Percentiles rank a stretch among this genome's conserved stretches.
Evolutionary conservation across 2,113 vertebrate genomes (phyloP).

Genomic region (Haemorhous mexicanus): DNA sequence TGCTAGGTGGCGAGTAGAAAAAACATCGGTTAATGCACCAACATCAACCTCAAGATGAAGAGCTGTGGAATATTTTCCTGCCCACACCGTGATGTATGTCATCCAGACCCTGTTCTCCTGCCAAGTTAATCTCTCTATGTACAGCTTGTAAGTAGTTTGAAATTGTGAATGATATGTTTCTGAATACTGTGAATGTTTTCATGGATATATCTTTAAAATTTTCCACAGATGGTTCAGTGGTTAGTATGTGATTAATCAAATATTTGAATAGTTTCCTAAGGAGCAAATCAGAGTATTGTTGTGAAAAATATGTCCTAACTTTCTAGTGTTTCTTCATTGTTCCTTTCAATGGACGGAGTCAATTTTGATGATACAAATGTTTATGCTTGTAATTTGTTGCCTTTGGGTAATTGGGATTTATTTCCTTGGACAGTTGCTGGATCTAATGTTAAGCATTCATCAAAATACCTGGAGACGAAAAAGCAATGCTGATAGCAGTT

Average conservation of each 20-base stretch:
- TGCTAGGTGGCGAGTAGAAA: neutral
- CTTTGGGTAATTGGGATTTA: neutral
- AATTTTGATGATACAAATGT: neutral
- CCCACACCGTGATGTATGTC: neutral
- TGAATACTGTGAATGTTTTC: neutral
- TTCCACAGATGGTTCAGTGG: neutral
- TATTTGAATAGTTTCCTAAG: neutral
- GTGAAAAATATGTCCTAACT: neutral
- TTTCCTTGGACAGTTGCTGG: neutral
- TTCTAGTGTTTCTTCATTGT: neutral
- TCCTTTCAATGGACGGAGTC: neutral
- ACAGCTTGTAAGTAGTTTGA: neutral
- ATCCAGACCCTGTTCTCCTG: neutral
- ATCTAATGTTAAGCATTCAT: neutral
- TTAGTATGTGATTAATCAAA: neutral
- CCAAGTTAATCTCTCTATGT: neutral
- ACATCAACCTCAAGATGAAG: neutral
- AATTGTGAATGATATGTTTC: neutral
- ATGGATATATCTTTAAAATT: neutral
- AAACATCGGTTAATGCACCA: neutral
- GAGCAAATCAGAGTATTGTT: neutral
- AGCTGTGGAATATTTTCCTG: neutral
- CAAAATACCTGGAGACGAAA: neutral
- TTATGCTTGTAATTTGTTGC: neutral
- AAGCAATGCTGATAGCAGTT: accelerated